Conservation (phyloP, 1,140 invertebrate genomes). For the Anadara kagoshimensis region DNA sequence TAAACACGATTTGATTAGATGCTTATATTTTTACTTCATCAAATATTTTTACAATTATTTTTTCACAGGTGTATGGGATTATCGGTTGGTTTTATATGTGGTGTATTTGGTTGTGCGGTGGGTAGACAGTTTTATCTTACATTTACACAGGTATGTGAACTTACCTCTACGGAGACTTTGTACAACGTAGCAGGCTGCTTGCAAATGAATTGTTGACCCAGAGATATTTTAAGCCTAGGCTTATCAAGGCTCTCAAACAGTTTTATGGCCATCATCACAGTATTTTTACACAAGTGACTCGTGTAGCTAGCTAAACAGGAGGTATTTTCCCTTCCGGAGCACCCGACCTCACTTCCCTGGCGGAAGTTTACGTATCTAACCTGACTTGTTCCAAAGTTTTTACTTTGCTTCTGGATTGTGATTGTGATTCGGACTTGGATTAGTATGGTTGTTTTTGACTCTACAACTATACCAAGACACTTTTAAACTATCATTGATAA, state of each 20-base stretch:
- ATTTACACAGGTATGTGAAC: conserved; percentile 26
- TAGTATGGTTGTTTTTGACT: no score
- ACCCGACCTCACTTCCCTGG: no score
- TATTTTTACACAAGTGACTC: not conserved
- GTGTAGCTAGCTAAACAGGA: no score
- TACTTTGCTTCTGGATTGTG: no score
- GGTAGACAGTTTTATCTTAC: conserved; percentile 34
- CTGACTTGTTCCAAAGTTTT: no score
- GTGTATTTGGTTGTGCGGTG: conserved; percentile 30
- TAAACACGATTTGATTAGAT: no score
- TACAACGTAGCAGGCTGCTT: no score
- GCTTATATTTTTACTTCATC: no score
- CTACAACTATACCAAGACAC: not conserved
- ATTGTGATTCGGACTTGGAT: no score
- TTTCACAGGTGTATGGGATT: conserved; percentile 51
- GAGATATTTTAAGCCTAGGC: not conserved
- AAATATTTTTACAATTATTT: not conserved
- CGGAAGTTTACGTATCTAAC: no score
- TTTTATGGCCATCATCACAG: not conserved
- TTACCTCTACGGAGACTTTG: not conserved
- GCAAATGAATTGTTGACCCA: no score
- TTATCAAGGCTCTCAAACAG: not conserved
- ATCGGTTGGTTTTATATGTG: conserved; percentile 35
- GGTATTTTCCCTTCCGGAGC: no score
- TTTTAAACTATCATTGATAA: not conserved